Base-by-base conservation (phyloP, 2,797 vertebrate genomes). In the Lithobates sylvaticus region DNA sequence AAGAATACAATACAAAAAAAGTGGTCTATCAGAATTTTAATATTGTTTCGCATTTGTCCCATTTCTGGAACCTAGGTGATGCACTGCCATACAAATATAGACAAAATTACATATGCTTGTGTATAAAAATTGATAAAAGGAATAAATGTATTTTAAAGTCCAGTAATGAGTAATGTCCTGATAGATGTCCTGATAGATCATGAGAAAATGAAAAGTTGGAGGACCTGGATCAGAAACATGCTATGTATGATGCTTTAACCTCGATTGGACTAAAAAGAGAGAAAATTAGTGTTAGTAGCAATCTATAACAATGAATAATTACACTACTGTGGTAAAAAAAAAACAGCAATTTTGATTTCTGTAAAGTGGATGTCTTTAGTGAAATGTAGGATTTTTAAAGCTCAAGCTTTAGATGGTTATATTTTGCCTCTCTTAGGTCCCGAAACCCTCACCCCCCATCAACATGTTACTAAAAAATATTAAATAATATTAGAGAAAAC, bases 241-340 rank as follows among this genome's bases (percentile, higher is more conserved):
- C 89, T 93, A 93, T 90, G 94, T 95, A 93, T 92, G 95, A 90
- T 95, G 96, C 89, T 94, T 97, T 91, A 97, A 97, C 89, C 94
- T 90, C 83, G 97, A 96, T 90, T 97, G 96, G 94, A 97, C 97
- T 98, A 88, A 3, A 73, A 89, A 23, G 9, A 73, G 88, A 92
- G 74, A 29, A 27, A 84, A 86, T 83, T 0, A 89, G 12, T 29
- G 12, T 74, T 13, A 75, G 58, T 47, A 32, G 12, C 3, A 76
- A 32, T 39, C 26, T 15, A 67, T 0, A 29, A 8, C 32, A 71
- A 54, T 18, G 4, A 54, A 18, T 18, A 50, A 50, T 15, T 50
- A 54, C 16, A 18, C 3, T 18, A 13, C 1, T 54, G 50, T 54
- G 16, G 13, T 54, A 16, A 54, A 54, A 54, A 16, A 50, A 50